Evolutionary conservation across 2,113 vertebrate genomes (phyloP).

Genomic region (Corynorhinus townsendii): DNA sequence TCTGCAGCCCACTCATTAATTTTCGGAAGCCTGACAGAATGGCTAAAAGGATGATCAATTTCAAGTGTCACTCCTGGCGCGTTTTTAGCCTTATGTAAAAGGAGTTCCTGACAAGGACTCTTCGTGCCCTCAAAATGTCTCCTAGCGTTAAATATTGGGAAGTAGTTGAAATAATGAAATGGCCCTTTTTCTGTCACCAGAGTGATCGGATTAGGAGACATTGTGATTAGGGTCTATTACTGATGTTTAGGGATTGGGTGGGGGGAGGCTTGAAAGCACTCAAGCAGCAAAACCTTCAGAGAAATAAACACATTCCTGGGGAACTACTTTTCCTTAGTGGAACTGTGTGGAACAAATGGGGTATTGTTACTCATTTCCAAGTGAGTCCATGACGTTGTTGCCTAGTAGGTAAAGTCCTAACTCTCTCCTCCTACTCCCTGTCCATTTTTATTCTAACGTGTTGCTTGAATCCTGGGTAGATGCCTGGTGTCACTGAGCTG

Average conservation of each 20-base stretch:
- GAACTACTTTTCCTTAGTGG: background rate
- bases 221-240: slow-evolving; percentile 23
- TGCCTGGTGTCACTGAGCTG: background rate
- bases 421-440: background rate
- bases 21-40: slow-evolving; percentile 59
- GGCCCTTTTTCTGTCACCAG: background rate
- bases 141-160: slow-evolving; percentile 59
- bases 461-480: background rate
- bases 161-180: slow-evolving; percentile 63
- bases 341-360: background rate
- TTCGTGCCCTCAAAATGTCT: slow-evolving; percentile 59
- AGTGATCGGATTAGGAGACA: slow-evolving; percentile 36
- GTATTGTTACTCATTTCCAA: background rate
- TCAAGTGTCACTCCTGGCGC: slow-evolving; percentile 22
- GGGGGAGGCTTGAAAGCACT: background rate
- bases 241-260: background rate
- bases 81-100: slow-evolving; percentile 60
- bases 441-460: background rate
- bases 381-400: background rate
- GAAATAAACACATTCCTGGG: background rate
- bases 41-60: slow-evolving; percentile 62
- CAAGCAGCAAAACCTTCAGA: background rate
- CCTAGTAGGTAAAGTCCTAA: background rate
- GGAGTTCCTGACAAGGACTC: slow-evolving; percentile 62
- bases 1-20: slow-evolving; percentile 58